Evolutionary conservation across 2,113 vertebrate species (phyloP), one percentile per base, ranked within the genome.

Genomic region (Pampusana beccarii): DNA sequence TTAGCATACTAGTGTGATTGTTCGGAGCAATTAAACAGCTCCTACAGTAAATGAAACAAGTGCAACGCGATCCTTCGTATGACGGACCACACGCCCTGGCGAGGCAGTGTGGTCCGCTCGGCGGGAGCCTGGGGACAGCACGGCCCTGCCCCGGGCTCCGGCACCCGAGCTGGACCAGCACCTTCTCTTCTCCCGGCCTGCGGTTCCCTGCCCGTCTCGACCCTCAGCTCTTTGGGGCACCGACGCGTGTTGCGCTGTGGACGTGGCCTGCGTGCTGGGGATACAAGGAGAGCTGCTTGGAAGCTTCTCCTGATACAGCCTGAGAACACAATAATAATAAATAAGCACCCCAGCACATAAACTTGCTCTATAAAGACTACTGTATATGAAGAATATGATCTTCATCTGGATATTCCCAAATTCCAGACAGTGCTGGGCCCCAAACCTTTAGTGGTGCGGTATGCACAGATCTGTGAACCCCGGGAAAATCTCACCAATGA

Each of bases 21-120:
- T 94, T 85, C 77, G 62, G 80, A 92, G 94, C 86, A 94, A 94
- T 96, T 91, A 92, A 92, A 91, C n/a, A 72, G 73, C 91, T 92
- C 92, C 86, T 90, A 94, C 88, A 88, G 92, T 74, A 95, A 94
- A 81, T 77, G 81, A 94, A 96, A 93, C 24, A 61, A 93, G 64
- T 44, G 92, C 85, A 96, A 95, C 56, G 28, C 16, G 90, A 97
- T 86, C 92, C 88, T 80, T 38, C n/a, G 3, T 8, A 80, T 90
- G 31, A 62, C 1, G 0, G 95, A 94, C 95, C 95, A 96, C 95
- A 96, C 85, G 86, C 82, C 92, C 93, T 54, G 94, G 75, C 1
- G 67, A 86, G 46, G 64, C 93, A 94, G 87, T 86, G 85, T 83
- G 93, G 90, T 92, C 88, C 1, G 11, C n/a, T n/a, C n/a, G n/a